phyloP scores from a whole-genome alignment of 2,113 vertebrate species.

The human (Homo sapiens) region GRCh38 chr2:32756501-32757000 shows the following conservation, averaged over 20 bases:
- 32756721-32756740: neutral
- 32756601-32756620: neutral
- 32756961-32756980: neutral
- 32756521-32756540: neutral
- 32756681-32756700: neutral
- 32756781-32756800: neutral
- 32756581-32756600: neutral
- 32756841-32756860: neutral
- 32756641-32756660: neutral
- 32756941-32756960: neutral
- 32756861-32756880: neutral
- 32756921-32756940: neutral
- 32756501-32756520: neutral
- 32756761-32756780: neutral
- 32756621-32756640: neutral
- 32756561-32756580: neutral
- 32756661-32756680: neutral
- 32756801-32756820: neutral
- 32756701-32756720: neutral
- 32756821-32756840: neutral
- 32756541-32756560: neutral
- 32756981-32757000: neutral
- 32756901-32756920: neutral
- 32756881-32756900: fast-evolving
- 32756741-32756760: neutral